A percentile compares a stretch with the other conserved stretches of the same genome.
Evolutionary conservation across 30 jellyfish, hydroid and myxozoan genomes (phyloP).

Genomic region (Aurelia aurita complex sp. Pacific): DNA sequence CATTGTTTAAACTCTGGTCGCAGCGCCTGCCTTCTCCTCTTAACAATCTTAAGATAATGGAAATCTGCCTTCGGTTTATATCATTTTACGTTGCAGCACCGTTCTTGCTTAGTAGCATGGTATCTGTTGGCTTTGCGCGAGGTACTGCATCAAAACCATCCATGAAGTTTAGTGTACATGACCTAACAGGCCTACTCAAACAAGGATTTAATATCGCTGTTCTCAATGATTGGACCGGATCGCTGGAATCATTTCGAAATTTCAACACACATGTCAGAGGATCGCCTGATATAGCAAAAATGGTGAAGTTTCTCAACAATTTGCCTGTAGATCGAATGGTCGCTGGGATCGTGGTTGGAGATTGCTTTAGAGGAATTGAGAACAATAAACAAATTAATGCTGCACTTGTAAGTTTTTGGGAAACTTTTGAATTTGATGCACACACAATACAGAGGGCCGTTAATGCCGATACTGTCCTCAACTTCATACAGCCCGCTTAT

Average conservation of each 20-base stretch:
- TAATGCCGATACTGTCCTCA: no score
- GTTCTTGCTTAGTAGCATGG: constrained; percentile 10
- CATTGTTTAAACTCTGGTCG: no score
- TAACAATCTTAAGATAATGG: no score
- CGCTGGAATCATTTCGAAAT: constrained; percentile 13
- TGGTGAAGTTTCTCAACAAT: constrained; percentile 32
- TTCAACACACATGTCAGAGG: constrained; percentile 31
- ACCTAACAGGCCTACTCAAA: not conserved
- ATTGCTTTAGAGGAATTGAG: constrained; percentile 38
- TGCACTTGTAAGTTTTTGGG: constrained; percentile 32
- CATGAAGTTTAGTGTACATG: not conserved
- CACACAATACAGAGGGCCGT: no score
- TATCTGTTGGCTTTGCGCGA: constrained; percentile 41
- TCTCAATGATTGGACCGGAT: constrained; percentile 57
- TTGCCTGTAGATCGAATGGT: constrained; percentile 58
- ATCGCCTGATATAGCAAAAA: constrained; percentile 22
- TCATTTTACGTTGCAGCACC: constrained; percentile 32
- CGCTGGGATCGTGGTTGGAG: constrained; percentile 63
- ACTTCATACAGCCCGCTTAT: no score
- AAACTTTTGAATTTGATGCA: no score
- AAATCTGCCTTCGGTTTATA: no score
- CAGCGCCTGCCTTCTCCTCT: no score
- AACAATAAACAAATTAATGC: not conserved
- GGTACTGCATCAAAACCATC: not conserved
- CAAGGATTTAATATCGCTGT: constrained; percentile 58